Evolutionary conservation across 2,888 invertebrate genomes (phyloP), one percentile per base, ranked within the genome.

Genomic region (Brachycybe producta): DNA sequence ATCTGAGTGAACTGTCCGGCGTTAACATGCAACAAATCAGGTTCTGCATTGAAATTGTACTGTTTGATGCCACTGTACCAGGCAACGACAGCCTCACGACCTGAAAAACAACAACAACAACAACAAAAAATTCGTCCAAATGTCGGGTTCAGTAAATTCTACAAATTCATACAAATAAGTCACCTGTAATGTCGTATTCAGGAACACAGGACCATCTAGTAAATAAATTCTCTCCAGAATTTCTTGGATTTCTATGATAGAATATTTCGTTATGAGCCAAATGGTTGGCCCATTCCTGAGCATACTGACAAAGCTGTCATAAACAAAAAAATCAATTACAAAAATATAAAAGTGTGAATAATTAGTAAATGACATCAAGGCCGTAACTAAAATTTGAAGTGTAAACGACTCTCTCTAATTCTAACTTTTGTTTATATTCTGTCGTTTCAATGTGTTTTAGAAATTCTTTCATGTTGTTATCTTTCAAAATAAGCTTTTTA

Each of bases 261-360:
- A 86, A 83, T 59, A 77, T 77, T 64, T 84, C 81, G 3, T 80
- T 82, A 64, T 83, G 81, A 11, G 85, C 86, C 60, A 87, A 69
- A 61, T 85, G 80, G 66, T 87, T 86, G 4, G 87, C 87, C 86
- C 86, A 87, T 35, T 82, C 80, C 68, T 88, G 87, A 44, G 84
- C 84, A 64, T 80, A 76, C 63, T 80, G 77, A 63, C 84, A 84
- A 36, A 84, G 65, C 83, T 84, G 69, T 19, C 71, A 70, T 55
- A 58, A 57, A 54, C 57, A 52, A 52, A 48, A 50, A 15, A 43
- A n/a, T n/a, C n/a, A n/a, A n/a, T n/a, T n/a, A n/a, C n/a, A n/a
- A n/a, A n/a, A n/a, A n/a, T n/a, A n/a, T n/a, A n/a, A n/a, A n/a
- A n/a, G n/a, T n/a, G n/a, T n/a, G n/a, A n/a, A n/a, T n/a, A n/a